These are phyloP conservation scores for Brassicogethes aeneus DNA, from an alignment of 2,888 invertebrate genomes.

Conservation along the genomic window DNA sequence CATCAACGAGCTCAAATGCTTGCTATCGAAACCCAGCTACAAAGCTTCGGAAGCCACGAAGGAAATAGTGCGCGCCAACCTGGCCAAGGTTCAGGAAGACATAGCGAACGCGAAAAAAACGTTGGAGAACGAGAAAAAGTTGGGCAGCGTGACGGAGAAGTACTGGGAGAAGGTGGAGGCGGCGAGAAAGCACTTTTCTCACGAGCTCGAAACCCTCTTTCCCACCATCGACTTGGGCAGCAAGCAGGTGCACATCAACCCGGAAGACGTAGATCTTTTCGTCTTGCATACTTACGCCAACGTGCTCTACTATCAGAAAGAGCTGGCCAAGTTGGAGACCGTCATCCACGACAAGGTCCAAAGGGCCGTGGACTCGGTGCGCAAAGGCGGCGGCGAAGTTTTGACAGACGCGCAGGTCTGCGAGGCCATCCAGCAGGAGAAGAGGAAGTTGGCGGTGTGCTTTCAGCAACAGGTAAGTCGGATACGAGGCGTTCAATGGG, in stretches of 20 bases:
- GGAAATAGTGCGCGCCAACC: constrained; percentile 46
- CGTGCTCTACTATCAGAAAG: constrained; percentile 67
- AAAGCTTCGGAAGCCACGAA: constrained; percentile 40
- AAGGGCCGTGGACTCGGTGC: constrained; percentile 52
- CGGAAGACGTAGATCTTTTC: constrained; percentile 67
- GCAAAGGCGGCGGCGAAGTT: constrained; percentile 42
- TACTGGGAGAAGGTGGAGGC: constrained; percentile 73
- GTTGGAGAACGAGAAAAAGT: constrained; percentile 48
- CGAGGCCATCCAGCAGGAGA: constrained; percentile 61
- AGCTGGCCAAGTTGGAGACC: constrained; percentile 62
- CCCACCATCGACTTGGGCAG: constrained; percentile 61
- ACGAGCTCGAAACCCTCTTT: constrained; percentile 61
- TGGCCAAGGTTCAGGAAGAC: constrained; percentile 47
- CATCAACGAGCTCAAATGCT: constrained; percentile 38
- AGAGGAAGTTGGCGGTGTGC: constrained; percentile 54
- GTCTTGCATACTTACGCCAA: constrained; percentile 70
- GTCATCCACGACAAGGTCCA: constrained; percentile 53
- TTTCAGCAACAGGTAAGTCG: constrained; percentile 59
- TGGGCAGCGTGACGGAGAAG: constrained; percentile 58
- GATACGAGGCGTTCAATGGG: neutral
- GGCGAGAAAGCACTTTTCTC: constrained; percentile 51
- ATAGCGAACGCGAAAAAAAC: constrained; percentile 50
- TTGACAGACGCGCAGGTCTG: constrained; percentile 51
- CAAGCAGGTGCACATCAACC: constrained; percentile 51
- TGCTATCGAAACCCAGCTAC: constrained; percentile 39